Evolutionary conservation across 2,113 vertebrate genomes (phyloP), one percentile per base, ranked within the genome.

Genomic region (Cheilinus undulatus): DNA sequence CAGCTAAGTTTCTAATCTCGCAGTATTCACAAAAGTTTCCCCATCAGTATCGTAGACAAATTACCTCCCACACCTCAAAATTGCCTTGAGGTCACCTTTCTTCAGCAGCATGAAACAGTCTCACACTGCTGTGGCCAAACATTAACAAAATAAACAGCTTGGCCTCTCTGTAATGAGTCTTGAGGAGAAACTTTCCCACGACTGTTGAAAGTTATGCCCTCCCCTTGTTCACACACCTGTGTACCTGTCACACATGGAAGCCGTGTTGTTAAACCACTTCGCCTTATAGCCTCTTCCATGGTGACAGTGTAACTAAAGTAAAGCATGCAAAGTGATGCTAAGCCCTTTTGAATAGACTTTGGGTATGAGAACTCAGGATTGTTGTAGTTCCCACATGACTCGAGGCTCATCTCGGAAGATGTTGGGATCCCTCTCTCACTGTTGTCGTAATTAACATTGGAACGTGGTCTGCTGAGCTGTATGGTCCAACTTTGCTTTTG

Each of bases 161-260:
- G 66, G 36, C 52, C 76, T 48, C 38, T 61, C 83, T 80, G 51
- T 80, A 89, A 91, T 86, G 66, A 75, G 80, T 34, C 80, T 58
- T n/a, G 77, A 36, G 81, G 86, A 62, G 84, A 83, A 86, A 84
- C 88, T 95, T 90, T 97, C 95, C 93, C 95, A 93, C 86, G 85
- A 87, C 82, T 93, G 92, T 59, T 87, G 82, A 84, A 91, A 69
- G 23, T 91, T 72, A 23, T 84, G 73, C 51, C 69, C 54, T 88
- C 80, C 85, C 87, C 53, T 72, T 90, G 92, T 98, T 97, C 94
- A 92, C 95, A 97, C 95, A 92, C 93, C 85, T 78, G 73, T 88
- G 86, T 86, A 72, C 32, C 92, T 91, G 82, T 88, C 75, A 57
- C 67, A 83, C 61, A 73, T 60, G 59, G 68, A 72, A 50, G 56